Evolutionary conservation across 37 sponge, comb jelly and placozoan genomes (phyloP).

Genomic region (Tethya wilhelma): DNA sequence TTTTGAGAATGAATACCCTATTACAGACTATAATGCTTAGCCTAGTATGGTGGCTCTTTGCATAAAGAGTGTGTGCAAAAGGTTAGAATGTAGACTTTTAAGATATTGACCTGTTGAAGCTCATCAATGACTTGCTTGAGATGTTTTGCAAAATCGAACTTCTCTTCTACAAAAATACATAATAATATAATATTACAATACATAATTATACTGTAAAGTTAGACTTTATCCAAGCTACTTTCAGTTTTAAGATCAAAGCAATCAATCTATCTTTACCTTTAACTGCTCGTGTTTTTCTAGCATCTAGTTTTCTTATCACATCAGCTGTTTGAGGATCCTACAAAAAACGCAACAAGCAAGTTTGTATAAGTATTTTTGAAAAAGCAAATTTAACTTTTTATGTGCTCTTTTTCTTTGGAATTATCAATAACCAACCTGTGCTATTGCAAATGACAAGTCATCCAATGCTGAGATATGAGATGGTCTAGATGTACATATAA

Average conservation of each 20-base stretch:
- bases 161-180: constrained; percentile 43
- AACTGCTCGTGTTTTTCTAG: constrained; percentile 68
- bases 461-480: constrained; percentile 31
- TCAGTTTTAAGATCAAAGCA: too few species aligned
- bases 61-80: too few species aligned
- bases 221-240: background rate
- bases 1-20: too few species aligned
- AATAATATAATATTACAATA: background rate
- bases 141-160: constrained; percentile 66
- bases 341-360: background rate
- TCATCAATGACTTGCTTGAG: constrained; percentile 71
- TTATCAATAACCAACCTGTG: constrained; percentile 20
- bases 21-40: too few species aligned
- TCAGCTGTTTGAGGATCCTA: constrained; percentile 79
- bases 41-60: too few species aligned
- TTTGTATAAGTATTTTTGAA: background rate
- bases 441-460: constrained; percentile 58
- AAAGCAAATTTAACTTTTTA: background rate
- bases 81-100: too few species aligned
- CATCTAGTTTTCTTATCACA: constrained; percentile 68
- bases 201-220: background rate
- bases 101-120: constrained; percentile 55
- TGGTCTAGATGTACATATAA: background rate
- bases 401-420: background rate
- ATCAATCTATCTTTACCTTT: constrained; percentile 26